Evolutionary conservation across 2,113 vertebrate genomes (phyloP).

Genomic region (Tychaedon coryphoeus): DNA sequence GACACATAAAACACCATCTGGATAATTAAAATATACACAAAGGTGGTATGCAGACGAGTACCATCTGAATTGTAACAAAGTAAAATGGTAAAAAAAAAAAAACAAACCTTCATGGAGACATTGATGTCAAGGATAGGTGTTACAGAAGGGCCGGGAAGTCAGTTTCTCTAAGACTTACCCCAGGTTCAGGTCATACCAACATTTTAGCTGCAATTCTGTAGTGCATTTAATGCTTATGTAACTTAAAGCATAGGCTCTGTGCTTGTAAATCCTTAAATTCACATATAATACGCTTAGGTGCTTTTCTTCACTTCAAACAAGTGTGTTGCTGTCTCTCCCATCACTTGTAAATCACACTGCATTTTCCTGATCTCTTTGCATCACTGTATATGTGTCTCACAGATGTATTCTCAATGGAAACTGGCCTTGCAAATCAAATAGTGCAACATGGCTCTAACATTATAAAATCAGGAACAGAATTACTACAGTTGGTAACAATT

Average conservation of each 20-base stretch:
- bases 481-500: background rate
- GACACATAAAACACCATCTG: constrained; percentile 30
- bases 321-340: background rate
- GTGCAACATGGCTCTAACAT: background rate
- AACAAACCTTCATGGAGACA: background rate
- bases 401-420: background rate
- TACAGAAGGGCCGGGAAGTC: background rate
- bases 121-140: background rate
- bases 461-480: background rate
- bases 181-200: background rate
- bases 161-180: background rate
- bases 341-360: background rate
- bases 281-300: background rate
- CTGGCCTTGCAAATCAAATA: background rate
- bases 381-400: background rate
- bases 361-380: background rate
- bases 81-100: background rate
- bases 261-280: background rate
- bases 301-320: background rate
- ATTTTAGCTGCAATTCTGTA: background rate
- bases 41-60: background rate
- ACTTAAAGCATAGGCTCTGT: background rate
- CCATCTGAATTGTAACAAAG: background rate
- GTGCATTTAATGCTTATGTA: background rate
- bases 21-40: constrained; percentile 18